Evolutionary conservation across 2,888 invertebrate genomes (phyloP), one percentile per base, ranked within the genome.

Genomic region (Galerucella nymphaeae): DNA sequence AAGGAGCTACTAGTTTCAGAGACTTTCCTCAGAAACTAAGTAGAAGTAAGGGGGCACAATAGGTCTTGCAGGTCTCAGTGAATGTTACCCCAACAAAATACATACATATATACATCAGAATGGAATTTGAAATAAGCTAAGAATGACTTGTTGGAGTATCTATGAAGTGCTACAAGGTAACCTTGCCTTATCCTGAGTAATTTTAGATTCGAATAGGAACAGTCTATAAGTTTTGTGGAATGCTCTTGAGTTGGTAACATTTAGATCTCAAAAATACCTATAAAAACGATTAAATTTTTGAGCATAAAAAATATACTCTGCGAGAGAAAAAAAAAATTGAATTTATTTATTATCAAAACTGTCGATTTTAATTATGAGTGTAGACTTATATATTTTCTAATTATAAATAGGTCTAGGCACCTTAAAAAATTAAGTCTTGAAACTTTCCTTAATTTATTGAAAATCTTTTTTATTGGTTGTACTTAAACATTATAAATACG

Each of bases 341-440:
- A 38, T 38, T 38, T 38, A 38, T 38, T 38, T 38, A 38, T 38
- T 38, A 38, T 38, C 30, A 38, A 8, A 38, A 45, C 45, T 45
- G 38, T 62, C 16, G 13, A 42, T 11, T 42, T 70, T 16, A 42
- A 42, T 57, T 55, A 63, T 64, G 57, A 55, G 16, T 57, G 14
- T 61, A 61, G 57, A 70, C 57, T 53, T 53, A 53, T 53, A 6
- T 38, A 38, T 8, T 53, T 5, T 4, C 16, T 70, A 64, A 41
- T 70, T 64, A 70, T 64, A 70, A 70, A 70, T 45, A 70, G 70
- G 70, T 64, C 63, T 70, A 70, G 63, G 57, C 70, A 70, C 70
- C 70, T 70, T 64, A 55, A 70, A 70, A 70, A 70, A 70, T 63
- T 64, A 70, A 70, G 70, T 70, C 70, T 70, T 70, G n/a, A n/a